Percentiles rank a stretch among this genome's conserved stretches.
Conservation (phyloP, 2,797 vertebrate species). For the Enteromius argenteus region DNA sequence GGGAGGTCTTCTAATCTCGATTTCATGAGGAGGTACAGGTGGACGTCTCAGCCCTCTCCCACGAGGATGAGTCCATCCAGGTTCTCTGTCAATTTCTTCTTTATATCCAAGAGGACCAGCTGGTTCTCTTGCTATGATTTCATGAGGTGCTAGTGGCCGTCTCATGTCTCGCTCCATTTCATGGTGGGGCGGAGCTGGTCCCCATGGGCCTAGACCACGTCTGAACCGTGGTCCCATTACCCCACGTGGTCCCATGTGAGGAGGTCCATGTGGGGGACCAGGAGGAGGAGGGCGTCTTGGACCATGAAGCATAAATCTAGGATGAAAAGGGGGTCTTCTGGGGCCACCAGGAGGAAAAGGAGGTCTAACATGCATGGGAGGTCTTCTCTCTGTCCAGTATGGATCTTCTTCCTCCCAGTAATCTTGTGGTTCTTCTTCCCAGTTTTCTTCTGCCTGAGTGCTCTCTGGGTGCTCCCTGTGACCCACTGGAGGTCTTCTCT, state of each 20-base stretch:
- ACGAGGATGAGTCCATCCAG: constrained; percentile 71
- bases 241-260: constrained; percentile 66
- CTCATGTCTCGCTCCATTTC: constrained; percentile 79
- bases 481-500: constrained; percentile 75
- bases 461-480: constrained; percentile 57
- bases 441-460: constrained; percentile 69
- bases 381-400: constrained; percentile 85
- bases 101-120: constrained; percentile 66
- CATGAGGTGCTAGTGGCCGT: constrained; percentile 77
- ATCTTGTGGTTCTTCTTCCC: constrained; percentile 85
- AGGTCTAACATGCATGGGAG: constrained; percentile 77
- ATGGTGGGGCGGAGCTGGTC: constrained; percentile 69
- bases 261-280: constrained; percentile 68
- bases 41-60: constrained; percentile 77
- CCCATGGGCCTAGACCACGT: constrained; percentile 68
- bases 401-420: constrained; percentile 83
- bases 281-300: constrained; percentile 80
- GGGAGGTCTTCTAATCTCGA: constrained; percentile 72
- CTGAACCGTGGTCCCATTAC: constrained; percentile 67
- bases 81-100: constrained; percentile 71
- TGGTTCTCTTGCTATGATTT: constrained; percentile 68
- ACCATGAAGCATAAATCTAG: constrained; percentile 80
- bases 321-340: constrained; percentile 75
- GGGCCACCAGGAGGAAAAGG: constrained; percentile 77
- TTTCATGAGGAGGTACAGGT: constrained; percentile 79